phyloP scores from a whole-genome alignment of 1,140 invertebrate genomes.

The Neotoxoptera formosana region DNA sequence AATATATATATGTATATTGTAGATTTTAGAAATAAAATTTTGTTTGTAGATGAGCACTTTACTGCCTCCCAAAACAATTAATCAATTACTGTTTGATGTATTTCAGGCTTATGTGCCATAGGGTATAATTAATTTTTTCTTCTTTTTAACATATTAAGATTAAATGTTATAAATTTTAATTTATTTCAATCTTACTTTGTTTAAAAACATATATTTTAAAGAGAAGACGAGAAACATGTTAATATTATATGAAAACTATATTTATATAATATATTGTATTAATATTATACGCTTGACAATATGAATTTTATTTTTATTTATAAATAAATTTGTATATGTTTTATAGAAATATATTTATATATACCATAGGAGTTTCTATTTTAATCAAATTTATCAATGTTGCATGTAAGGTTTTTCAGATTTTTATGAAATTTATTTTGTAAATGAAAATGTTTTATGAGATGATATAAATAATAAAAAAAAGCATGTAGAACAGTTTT shows the following conservation, averaged over 20 bases:
- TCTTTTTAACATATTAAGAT: background rate
- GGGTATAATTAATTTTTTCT: slow-evolving; percentile 24
- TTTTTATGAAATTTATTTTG: slow-evolving; percentile 55
- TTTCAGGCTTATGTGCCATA: slow-evolving; percentile 57
- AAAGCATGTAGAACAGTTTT: slow-evolving; percentile 54
- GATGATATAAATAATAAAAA: slow-evolving; percentile 36
- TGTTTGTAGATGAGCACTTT: slow-evolving; percentile 47
- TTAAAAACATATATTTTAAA: background rate
- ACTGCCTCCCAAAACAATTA: slow-evolving; percentile 43
- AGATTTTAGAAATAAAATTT: slow-evolving; percentile 25
- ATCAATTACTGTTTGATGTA: slow-evolving; percentile 46
- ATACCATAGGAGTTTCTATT: slow-evolving; percentile 45
- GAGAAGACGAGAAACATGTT: background rate
- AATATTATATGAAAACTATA: background rate
- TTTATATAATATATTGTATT: slow-evolving; percentile 27
- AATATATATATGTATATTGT: background rate
- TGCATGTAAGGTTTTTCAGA: slow-evolving; percentile 56
- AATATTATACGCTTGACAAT: background rate
- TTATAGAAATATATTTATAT: slow-evolving; percentile 49
- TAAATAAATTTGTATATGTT: slow-evolving; percentile 19
- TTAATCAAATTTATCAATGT: slow-evolving; percentile 56
- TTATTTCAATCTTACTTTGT: slow-evolving; percentile 31
- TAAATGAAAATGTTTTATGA: slow-evolving; percentile 53
- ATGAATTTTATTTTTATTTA: slow-evolving; percentile 51
- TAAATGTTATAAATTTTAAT: slow-evolving; percentile 41